Evolutionary conservation across 1,140 invertebrate genomes (phyloP), one percentile per base, ranked within the genome.

Genomic region (roundworm (Caenorhabditis elegans)): DNA sequence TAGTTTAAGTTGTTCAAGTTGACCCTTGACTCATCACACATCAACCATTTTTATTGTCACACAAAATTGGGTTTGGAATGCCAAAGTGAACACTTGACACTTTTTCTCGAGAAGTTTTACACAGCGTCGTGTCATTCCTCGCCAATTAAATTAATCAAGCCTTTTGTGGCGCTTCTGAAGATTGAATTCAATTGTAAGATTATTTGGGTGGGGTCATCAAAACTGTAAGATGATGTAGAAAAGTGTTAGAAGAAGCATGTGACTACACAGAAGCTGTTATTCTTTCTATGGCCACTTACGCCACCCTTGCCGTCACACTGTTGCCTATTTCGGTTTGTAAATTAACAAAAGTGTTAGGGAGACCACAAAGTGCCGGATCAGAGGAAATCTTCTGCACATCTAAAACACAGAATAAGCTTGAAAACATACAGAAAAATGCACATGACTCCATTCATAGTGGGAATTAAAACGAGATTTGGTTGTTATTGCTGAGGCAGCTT

Each of bases 231-330:
- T 24, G 49, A 53, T n/a, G 49, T 53, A n/a, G n/a, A 22, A 53
- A 70, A 17, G 24, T 39, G 34, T 13, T 43, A 70, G 31, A 70
- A 39, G 60, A 39, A 70, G 60, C 60, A 70, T 70, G 60, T 70
- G 60, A 70, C 60, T 70, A 70, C 22, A 22, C 31, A 70, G 34
- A 70, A 70, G 60, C 60, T 70, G 60, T 70, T 70, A 39, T 70
- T 39, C 60, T 70, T 70, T 70, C 34, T 24, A 8, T 43, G 2
- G 5, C 39, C 5, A 39, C n/a, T 39, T 39, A 22, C 34, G 34
- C 26, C 34, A 70, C 34, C 34, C 2, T 24, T 70, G 28, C 19
- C 53, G 28, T 60, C 53, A 60, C 34, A n/a, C 28, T 39, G 31
- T 43, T 39, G 28, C 34, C 8, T 43, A 6, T 60, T 43, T 24